phyloP scores from a whole-genome alignment of 2,888 invertebrate genomes.

The Acleris cristana region DNA sequence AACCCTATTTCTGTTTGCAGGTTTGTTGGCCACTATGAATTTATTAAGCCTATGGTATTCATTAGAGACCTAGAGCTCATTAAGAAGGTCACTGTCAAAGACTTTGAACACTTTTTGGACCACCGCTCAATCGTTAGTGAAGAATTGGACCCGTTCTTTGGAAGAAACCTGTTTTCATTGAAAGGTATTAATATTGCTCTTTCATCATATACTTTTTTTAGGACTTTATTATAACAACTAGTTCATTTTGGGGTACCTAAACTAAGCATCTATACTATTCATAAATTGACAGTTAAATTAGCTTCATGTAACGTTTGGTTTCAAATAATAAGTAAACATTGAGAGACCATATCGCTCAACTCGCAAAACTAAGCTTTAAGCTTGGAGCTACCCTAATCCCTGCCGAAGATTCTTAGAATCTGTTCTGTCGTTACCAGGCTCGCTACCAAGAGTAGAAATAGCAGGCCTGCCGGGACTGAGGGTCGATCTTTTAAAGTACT shows the following conservation, averaged over 20 bases:
- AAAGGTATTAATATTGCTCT: conserved; percentile 22
- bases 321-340: not conserved
- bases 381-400: too few relatives aligned
- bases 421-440: too few relatives aligned
- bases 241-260: too few relatives aligned
- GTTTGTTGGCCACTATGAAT: conserved; percentile 67
- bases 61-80: conserved; percentile 71
- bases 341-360: too few relatives aligned
- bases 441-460: too few relatives aligned
- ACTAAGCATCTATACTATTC: too few relatives aligned
- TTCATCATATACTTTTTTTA: not conserved
- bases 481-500: too few relatives aligned
- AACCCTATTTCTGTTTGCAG: not conserved
- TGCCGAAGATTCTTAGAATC: too few relatives aligned
- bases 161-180: conserved; percentile 37
- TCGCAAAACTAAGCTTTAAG: not conserved
- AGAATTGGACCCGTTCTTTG: conserved; percentile 40
- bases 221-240: too few relatives aligned
- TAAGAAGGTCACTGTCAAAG: conserved; percentile 72
- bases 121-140: conserved; percentile 58
- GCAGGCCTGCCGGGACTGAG: too few relatives aligned
- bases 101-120: conserved; percentile 76
- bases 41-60: conserved; percentile 56
- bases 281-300: too few relatives aligned
- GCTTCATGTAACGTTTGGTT: too few relatives aligned